Evolutionary conservation across 2,797 vertebrate species (phyloP).

Genomic region (Brachyalestes nurse): DNA sequence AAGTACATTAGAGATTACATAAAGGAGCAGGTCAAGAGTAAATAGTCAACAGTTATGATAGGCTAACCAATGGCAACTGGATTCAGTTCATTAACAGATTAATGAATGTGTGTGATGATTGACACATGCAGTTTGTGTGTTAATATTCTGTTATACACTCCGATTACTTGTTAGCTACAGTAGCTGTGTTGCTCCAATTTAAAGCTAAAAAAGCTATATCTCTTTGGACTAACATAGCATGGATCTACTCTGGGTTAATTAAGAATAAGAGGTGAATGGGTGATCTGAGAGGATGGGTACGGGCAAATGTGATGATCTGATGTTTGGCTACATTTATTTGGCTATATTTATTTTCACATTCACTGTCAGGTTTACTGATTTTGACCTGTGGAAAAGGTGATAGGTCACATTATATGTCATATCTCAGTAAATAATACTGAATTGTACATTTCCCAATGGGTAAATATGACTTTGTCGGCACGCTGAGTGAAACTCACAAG

Average conservation of each 20-base stretch:
- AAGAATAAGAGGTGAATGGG: too few relatives aligned
- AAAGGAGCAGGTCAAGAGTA: neutral
- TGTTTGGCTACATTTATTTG: too few relatives aligned
- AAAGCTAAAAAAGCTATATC: neutral
- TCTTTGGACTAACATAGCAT: too few relatives aligned
- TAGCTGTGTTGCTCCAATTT: neutral
- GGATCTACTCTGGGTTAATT: too few relatives aligned
- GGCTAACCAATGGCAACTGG: neutral
- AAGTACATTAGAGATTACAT: neutral
- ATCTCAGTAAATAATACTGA: too few relatives aligned
- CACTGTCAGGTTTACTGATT: too few relatives aligned
- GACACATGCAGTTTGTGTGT: neutral
- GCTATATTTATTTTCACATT: too few relatives aligned
- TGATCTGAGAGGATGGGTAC: too few relatives aligned
- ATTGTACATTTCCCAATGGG: too few relatives aligned
- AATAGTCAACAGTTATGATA: neutral
- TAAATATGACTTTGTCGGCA: neutral
- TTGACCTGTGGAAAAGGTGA: too few relatives aligned
- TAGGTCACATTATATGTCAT: too few relatives aligned
- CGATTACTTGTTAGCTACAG: neutral
- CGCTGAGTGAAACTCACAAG: too few relatives aligned
- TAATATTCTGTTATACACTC: neutral
- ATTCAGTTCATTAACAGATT: neutral
- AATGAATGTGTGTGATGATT: neutral
- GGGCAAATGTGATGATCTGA: neutral